Evolutionary conservation across 2,797 vertebrate species (phyloP).

Genomic region (Chromobotia macracanthus): DNA sequence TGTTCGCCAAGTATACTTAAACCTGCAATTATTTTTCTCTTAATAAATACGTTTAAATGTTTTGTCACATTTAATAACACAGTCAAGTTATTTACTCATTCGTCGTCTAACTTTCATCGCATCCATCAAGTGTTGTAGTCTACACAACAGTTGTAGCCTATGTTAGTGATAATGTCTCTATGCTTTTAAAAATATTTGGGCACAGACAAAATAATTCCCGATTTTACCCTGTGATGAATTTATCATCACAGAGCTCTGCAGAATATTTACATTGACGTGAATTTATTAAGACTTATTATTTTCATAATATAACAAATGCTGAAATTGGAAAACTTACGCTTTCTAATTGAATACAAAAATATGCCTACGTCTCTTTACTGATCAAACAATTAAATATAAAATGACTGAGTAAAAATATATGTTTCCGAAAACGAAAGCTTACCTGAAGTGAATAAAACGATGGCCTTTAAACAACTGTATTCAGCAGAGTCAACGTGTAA

Average conservation of each 20-base stretch:
- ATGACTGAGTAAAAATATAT: slow-evolving; percentile 6
- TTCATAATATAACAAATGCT: not conserved
- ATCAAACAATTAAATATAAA: slow-evolving; percentile 30
- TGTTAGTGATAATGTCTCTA: not conserved
- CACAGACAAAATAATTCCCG: not conserved
- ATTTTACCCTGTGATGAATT: not conserved
- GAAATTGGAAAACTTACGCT: not conserved
- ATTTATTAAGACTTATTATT: not conserved
- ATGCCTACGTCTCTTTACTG: not conserved
- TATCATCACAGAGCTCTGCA: not conserved
- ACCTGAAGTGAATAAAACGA: slow-evolving; percentile 99
- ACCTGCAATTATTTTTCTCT: not conserved
- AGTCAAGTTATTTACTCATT: not conserved
- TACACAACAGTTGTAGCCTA: not conserved
- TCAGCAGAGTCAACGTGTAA: slow-evolving; percentile 99
- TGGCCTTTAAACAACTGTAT: slow-evolving; percentile 99
- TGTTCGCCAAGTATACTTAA: not conserved
- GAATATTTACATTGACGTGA: slow-evolving; percentile 6
- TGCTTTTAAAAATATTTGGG: not conserved
- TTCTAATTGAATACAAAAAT: not conserved
- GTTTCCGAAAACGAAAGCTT: slow-evolving; percentile 69
- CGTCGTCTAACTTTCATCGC: not conserved
- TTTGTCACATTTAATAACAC: not conserved
- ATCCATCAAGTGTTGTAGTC: not conserved
- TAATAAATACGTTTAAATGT: not conserved